A percentile compares a stretch with the other conserved stretches of the same genome.
Evolutionary conservation across 2,113 vertebrate genomes (phyloP).

Genomic region (Siniperca knerii): DNA sequence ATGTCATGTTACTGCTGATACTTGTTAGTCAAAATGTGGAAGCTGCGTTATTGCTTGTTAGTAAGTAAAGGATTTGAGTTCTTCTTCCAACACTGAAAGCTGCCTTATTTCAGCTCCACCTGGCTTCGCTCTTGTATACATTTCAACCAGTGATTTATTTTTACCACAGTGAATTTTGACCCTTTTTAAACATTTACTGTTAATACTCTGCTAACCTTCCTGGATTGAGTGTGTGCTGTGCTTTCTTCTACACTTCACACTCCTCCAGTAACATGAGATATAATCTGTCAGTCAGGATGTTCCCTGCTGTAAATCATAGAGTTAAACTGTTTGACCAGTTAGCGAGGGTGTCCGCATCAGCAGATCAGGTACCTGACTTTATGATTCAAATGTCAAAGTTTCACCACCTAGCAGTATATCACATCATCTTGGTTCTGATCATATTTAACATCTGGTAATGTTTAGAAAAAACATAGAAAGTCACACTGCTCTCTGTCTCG

Average conservation of each 20-base stretch:
- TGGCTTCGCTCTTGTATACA: neutral
- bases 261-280: neutral
- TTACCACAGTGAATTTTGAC: neutral
- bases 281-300: slow-evolving; percentile 1
- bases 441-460: neutral
- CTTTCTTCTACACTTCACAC: neutral
- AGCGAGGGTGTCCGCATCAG: neutral
- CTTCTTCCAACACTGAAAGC: neutral
- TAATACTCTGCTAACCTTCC: neutral
- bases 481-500: neutral
- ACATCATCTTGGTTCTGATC: neutral
- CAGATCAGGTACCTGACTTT: neutral
- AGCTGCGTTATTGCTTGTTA: neutral
- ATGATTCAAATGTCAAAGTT: neutral
- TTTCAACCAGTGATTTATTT: neutral
- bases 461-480: neutral
- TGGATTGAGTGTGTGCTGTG: neutral
- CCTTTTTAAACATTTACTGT: neutral
- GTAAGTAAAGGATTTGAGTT: neutral
- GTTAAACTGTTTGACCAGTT: neutral
- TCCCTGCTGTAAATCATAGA: neutral
- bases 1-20: neutral
- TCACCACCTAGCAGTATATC: too few species aligned
- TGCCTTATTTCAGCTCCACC: neutral
- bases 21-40: neutral